Percentiles rank a stretch among this genome's conserved stretches.
Conservation (phyloP, 2,113 vertebrate genomes). For the Perca schrenkii region DNA sequence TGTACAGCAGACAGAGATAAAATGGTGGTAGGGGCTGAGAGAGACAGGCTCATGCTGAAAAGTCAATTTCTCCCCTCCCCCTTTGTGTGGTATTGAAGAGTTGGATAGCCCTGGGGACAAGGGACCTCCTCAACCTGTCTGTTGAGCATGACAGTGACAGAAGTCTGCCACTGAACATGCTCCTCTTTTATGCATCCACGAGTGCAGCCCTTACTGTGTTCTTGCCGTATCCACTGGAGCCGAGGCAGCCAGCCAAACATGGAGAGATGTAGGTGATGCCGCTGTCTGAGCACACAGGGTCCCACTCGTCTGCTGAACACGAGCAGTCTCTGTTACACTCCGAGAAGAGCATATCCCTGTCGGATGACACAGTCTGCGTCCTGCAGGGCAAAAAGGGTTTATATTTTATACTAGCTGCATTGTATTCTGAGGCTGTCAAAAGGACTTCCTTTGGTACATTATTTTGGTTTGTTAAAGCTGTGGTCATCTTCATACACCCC, state of each 20-base stretch:
- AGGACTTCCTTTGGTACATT: not conserved
- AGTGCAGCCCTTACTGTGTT: conserved; percentile 80
- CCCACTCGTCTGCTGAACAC: conserved; percentile 89
- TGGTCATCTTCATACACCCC: not conserved
- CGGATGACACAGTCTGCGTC: conserved; percentile 66
- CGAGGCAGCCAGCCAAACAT: conserved; percentile 89
- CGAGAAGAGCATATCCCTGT: conserved; percentile 79
- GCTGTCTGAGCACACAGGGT: conserved; percentile 91
- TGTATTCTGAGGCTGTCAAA: not conserved
- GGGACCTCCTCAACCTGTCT: no score
- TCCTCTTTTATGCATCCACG: not conserved
- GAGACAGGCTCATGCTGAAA: no score
- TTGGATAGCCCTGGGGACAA: no score
- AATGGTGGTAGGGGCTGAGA: no score
- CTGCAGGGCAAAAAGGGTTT: conserved; percentile 36
- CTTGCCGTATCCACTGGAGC: conserved; percentile 80
- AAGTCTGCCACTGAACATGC: no score
- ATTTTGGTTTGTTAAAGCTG: not conserved
- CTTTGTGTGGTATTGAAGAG: no score
- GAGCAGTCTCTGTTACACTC: conserved; percentile 89
- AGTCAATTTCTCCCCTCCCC: no score
- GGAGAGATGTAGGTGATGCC: conserved; percentile 90
- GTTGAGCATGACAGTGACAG: no score
- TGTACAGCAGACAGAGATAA: no score
- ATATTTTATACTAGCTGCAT: not conserved